Base-by-base conservation (phyloP, 2,888 invertebrate genomes). In the Drosophila nigricruria region DNA sequence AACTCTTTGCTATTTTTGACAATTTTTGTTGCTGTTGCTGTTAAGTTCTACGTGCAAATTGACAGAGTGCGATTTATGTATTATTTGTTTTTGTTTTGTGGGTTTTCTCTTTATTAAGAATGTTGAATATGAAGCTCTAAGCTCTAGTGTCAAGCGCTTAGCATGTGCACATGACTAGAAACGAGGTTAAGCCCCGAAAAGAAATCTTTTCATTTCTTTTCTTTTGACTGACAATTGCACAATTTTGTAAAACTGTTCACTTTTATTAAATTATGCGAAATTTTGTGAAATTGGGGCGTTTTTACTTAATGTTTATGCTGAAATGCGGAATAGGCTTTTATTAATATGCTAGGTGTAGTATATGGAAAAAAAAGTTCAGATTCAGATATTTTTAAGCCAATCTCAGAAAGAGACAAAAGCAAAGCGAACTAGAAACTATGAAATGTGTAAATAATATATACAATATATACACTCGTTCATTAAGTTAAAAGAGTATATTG, bases 41-140 rank as follows among this genome's bases (percentile, higher is more conserved):
- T 16, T n/a, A 64, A 64, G 10, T 56, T 56, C 42, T 42, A 70
- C 79, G 81, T 83, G 82, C 78, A 81, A 89, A 87, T 89, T 89
- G 67, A 87, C 70, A 71, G 87, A 70, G 67, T 71, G 63, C 76
- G 78, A 70, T 73, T 68, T 66, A 61, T 58, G 63, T 67, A 47
- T 60, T 59, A 42, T 56, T 43, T 56, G 40, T 23, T 30, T 53
- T 36, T 53, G 53, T 12, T 38, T 49, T 43, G 62, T 52, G 40
- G 62, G 20, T 76, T 71, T 77, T 63, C 57, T 38, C 63, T 61
- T 76, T 66, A 70, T 67, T 58, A 63, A 54, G 54, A 62, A 68
- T 57, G 20, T 12, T 23, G 47, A 25, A 27, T 58, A 38, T 40
- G 25, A 14, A 36, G 30, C 47, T 43, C 16, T 27, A 16, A 47